Percentiles rank a stretch among this genome's conserved stretches.
phyloP scores from a whole-genome alignment of 92 coral and sea anemone genomes.

The Palythoa grandis region DNA sequence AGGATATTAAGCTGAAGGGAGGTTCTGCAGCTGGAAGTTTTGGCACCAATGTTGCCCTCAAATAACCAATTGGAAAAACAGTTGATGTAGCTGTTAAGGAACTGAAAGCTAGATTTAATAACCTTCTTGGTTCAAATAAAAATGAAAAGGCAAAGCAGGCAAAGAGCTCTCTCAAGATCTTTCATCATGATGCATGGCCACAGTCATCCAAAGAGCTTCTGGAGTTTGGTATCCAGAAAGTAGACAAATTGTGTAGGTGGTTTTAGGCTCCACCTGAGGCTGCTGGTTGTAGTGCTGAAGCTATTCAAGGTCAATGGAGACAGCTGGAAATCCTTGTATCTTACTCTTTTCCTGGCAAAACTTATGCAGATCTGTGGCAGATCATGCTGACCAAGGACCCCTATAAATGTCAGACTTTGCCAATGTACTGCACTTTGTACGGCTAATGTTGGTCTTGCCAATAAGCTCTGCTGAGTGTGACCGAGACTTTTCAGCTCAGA shows the following conservation, averaged over 20 bases:
- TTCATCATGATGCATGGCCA: conserved; percentile 13
- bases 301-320: conserved; percentile 7
- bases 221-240: not conserved
- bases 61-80: not conserved
- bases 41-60: not conserved
- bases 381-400: conserved; percentile 21
- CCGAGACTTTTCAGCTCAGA: not conserved
- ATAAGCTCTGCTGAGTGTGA: conserved; percentile 13
- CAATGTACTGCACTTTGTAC: not conserved
- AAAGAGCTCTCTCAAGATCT: not conserved
- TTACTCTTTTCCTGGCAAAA: not conserved
- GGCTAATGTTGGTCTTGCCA: conserved; percentile 16
- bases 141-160: not conserved
- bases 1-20: conserved; percentile 20
- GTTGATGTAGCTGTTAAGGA: conserved; percentile 28
- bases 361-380: not conserved
- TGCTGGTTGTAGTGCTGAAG: conserved; percentile 27
- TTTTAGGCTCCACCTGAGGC: conserved; percentile 5
- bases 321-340: not conserved
- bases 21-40: conserved; percentile 5
- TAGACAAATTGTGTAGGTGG: not conserved
- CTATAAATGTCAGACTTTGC: conserved; percentile 4
- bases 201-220: not conserved
- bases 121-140: conserved; percentile 17
- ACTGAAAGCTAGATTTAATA: conserved; percentile 28